Base-by-base conservation (phyloP, 2,113 vertebrate species). In the Dryoscopus gambensis region DNA sequence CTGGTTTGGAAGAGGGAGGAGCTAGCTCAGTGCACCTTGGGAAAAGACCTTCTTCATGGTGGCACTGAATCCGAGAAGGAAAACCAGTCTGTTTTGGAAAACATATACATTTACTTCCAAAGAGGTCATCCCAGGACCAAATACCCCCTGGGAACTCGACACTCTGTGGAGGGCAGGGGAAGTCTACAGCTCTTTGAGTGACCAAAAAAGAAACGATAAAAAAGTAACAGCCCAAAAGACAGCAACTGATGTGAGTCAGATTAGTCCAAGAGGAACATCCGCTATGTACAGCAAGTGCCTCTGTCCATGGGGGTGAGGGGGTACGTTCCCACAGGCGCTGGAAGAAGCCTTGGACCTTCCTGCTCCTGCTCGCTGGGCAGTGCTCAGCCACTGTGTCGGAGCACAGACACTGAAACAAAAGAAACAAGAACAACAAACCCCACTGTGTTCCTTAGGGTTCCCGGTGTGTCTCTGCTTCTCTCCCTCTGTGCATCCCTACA, bases 211-310 rank as follows among this genome's bases (percentile, higher is more conserved):
- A 93, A 95, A 84, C 0, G 8, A 84, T 74, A 63, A 92, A 91
- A 96, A 88, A 90, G 71, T 86, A 93, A 95, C 13, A 33, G 65
- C 17, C 35, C 46, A 77, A 89, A 88, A 17, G 63, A 95, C 88
- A 94, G 91, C 49, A 89, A 97, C 56, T 57, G 75, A 93, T 42
- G 39, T 74, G 84, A 92, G 57, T 65, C 85, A 71, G 40, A 50
- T 56, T 17, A 81, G 69, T 65, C 70, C 0, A 0, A 84, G 76
- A 93, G 87, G 85, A 92, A 90, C 68, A 93, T 92, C 87, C 1
- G 33, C 75, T 97, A 96, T 90, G 91, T 89, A 97, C 95, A 92
- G 37, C 93, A 90, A 88, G 73, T 28, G 13, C 77, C 92, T 87
- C 60, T 9, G 9, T 70, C 84, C 6, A 11, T 39, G 18, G 40